Base-by-base conservation (phyloP, 64 coral and sea anemone species). In the Dendronephthya gigantea region DNA sequence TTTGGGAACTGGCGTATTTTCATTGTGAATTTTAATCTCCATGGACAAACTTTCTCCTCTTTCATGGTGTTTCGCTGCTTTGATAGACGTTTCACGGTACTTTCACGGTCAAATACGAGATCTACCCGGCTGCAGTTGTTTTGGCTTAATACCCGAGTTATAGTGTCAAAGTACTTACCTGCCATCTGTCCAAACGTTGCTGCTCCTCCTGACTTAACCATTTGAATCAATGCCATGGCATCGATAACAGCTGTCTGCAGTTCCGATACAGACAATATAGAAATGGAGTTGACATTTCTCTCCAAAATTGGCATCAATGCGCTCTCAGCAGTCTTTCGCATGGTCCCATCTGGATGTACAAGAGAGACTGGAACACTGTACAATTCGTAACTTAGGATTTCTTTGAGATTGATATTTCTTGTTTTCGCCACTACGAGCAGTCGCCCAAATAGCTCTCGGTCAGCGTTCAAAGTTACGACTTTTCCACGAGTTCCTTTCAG, bases 141-240 rank as follows among this genome's bases (percentile, higher is more conserved):
- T 11, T 76, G 86, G 25, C 55, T 27, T 6, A 62, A 62, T 62
- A n/a, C 25, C 19, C 55, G 19, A 2, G 50, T 72, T 39, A 94
- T 56, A 40, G 85, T 72, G 9, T 29, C 50, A n/a, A 45, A 37
- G 74, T 94, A 94, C 75, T 88, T 90, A 32, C 22, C 12, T 4
- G 83, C 39, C 83, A 90, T 39, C 49, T 90, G 83, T 33, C 86
- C 92, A 90, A 94, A 94, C 52, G 86, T 90, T 82, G 36, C 68
- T 16, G 84, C 14, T 28, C 88, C 88, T 76, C 79, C 83, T 35
- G 83, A 88, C 69, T 90, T 94, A 17, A 86, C 39, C 86, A 87
- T 89, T 43, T 94, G 89, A 48, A 94, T 56, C 12, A 91, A 27
- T 6, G 92, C 92, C 89, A 94, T 94, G 30, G 86, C 92, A 90